Evolutionary conservation across 2,113 vertebrate genomes (phyloP).

Genomic region (Mixornis gularis): DNA sequence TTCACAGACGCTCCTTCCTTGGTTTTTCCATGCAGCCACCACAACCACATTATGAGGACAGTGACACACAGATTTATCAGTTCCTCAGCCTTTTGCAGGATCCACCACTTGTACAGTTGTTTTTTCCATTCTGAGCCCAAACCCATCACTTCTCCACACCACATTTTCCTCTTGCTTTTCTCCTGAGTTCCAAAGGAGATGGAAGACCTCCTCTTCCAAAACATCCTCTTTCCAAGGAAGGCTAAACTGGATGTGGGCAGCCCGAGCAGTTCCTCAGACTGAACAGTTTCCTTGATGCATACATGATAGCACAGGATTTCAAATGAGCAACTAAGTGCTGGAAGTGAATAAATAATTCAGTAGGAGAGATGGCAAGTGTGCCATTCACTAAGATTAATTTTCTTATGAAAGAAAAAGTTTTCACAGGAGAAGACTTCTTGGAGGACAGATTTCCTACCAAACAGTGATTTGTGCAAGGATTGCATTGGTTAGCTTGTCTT

Average conservation of each 20-base stretch:
- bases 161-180: not conserved
- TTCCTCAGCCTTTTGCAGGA: not conserved
- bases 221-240: not conserved
- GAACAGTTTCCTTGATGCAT: not conserved
- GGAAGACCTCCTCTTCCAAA: not conserved
- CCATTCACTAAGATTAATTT: not conserved
- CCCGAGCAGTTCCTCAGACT: not conserved
- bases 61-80: not conserved
- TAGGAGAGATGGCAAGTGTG: not conserved
- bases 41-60: not conserved
- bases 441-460: not conserved
- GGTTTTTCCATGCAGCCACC: not conserved
- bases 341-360: conserved; percentile 29
- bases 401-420: not conserved
- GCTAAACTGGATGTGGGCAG: not conserved
- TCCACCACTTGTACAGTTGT: not conserved
- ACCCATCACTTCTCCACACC: accelerated
- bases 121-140: not conserved
- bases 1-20: not conserved
- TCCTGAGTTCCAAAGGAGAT: not conserved
- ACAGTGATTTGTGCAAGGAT: not conserved
- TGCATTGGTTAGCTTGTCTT: not conserved
- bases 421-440: not conserved
- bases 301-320: not conserved
- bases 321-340: not conserved